Evolutionary conservation across 2,113 vertebrate species (phyloP), one percentile per base, ranked within the genome.

Genomic region (Tyto alba): DNA sequence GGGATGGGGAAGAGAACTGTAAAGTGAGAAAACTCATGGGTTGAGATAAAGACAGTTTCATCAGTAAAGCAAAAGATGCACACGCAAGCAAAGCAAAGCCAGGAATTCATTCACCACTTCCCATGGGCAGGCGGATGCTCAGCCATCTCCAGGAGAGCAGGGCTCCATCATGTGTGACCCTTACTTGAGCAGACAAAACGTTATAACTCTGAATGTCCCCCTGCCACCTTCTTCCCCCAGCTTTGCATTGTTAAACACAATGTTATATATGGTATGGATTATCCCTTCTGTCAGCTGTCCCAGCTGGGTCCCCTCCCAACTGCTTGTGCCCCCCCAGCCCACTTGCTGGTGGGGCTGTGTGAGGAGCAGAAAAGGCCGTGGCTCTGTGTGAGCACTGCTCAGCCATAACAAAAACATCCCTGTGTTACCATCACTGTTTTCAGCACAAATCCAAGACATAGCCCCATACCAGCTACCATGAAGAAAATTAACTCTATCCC

Each of bases 161-260:
- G 27, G 8, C 21, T 67, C 26, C 15, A 6, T 59, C 60, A 27
- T 0, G 2, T 0, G 3, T 48, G 80, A 32, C 1, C 1, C 50
- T 30, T 17, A 17, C 52, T 57, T 30, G 12, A 32, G 36, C 56
- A 82, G 19, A 38, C 52, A 89, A 75, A 60, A 60, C 1, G 1
- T 5, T 29, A 12, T 68, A 25, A 34, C 12, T 41, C 19, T 2
- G 2, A 52, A 34, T 1, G 0, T 50, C 36, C 8, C 10, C 22
- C 7, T 15, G n/a, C 19, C 52, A 75, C 45, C 38, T 41, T 7
- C 25, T 76, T 67, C 45, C 41, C 25, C 16, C 76, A 66, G 67
- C 9, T 73, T 30, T 20, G 36, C 20, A 29, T 19, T 16, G 7
- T 47, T 47, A 13, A 53, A 14, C 45, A 53, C 41, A 48, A 60